Evolutionary conservation across 92 coral and sea anemone species (phyloP), one percentile per base, ranked within the genome.

Genomic region (Porites lobata): DNA sequence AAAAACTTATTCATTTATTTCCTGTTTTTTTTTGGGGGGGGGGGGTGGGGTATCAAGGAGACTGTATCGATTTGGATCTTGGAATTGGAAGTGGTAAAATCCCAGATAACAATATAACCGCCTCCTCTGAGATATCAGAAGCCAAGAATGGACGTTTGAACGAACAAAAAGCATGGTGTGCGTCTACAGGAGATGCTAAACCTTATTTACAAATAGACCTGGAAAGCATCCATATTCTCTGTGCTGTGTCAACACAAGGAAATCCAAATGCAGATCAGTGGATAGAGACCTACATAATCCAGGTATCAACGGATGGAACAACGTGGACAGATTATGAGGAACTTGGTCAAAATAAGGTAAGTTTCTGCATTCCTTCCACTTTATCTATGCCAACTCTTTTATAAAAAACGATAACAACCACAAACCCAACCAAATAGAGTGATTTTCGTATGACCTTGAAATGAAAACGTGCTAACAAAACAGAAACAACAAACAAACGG

Each of bases 61-160:
- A 17, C 62, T 85, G 89, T 50, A 50, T 78, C 50, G 59, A 53
- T 12, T 29, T 85, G 66, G 83, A 65, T 65, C 69, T 85, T 65
- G 89, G 89, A 22, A 63, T 85, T 83, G 84, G 19, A 21, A 67
- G 15, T 76, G 70, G 78, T 24, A 0, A 7, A 24, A 75, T 85
- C n/a, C 77, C 26, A 17, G 89, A 76, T 57, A 22, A 11, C 15
- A 22, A 17, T 1, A 76, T 85, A 66, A 52, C 69, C 15, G 64
- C 89, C n/a, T 85, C 89, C 2, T 21, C 84, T 21, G 64, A 1
- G 52, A 6, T 32, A 8, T 52, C 89, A 51, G 75, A 75, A 65
- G 89, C 89, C 22, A 76, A 47, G 76, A 85, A 85, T 77, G 89
- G 89, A 14, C 84, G 89, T n/a, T n/a, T 85, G 11, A 65, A 68